These are phyloP conservation scores for Netelia melanura DNA, from an alignment of 2,888 invertebrate genomes.

Conservation along the genomic window DNA sequence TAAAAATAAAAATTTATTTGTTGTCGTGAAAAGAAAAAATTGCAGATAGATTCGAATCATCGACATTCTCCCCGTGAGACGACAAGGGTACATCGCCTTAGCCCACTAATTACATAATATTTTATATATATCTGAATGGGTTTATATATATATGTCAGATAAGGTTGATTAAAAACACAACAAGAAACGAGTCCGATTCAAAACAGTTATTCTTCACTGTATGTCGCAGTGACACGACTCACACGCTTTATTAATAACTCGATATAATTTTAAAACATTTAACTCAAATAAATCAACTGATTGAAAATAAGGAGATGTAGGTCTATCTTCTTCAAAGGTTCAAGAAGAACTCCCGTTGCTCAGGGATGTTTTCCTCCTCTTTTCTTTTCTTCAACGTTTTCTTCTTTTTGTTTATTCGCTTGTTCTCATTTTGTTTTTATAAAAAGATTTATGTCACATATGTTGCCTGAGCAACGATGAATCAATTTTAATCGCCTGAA, in stretches of 20 bases:
- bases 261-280: conserved; percentile 11
- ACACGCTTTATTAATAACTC: background rate
- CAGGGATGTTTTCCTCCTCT: too few species aligned
- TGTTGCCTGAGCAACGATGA: background rate
- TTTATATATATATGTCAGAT: background rate
- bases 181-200: background rate
- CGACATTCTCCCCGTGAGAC: too few species aligned
- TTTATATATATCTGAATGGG: too few species aligned
- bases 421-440: background rate
- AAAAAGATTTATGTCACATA: background rate
- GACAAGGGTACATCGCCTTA: too few species aligned
- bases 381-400: too few species aligned
- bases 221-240: conserved; percentile 10
- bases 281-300: background rate
- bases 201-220: background rate
- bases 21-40: too few species aligned
- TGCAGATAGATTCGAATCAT: too few species aligned
- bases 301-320: background rate
- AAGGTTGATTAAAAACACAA: background rate
- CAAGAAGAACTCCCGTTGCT: too few species aligned
- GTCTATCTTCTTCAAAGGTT: background rate
- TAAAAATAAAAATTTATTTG: too few species aligned
- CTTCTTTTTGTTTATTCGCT: background rate
- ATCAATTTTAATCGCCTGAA: background rate
- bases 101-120: too few species aligned